Percentiles rank a stretch among this genome's conserved stretches.
Evolutionary conservation across 2,888 invertebrate genomes (phyloP).

Genomic region (Mesopsocus fuscifrons): DNA sequence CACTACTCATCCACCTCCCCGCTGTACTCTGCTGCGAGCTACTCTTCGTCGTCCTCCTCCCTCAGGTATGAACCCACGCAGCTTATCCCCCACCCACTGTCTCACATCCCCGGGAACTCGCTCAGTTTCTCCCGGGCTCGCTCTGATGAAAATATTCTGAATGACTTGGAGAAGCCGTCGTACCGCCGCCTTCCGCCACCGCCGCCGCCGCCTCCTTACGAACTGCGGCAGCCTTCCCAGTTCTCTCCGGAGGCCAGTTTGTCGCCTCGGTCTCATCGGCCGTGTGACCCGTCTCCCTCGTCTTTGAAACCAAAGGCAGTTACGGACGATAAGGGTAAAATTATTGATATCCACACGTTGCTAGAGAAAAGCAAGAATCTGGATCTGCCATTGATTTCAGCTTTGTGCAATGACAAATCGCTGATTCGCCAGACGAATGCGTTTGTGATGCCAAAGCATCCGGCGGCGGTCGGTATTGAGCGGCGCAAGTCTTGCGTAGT

Average conservation of each 20-base stretch:
- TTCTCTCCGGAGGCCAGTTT: neutral
- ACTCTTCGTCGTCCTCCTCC: conserved; percentile 26
- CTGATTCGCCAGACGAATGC: conserved; percentile 77
- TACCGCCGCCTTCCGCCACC: conserved; percentile 18
- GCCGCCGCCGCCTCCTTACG: conserved; percentile 32
- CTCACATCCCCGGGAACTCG: conserved; percentile 33
- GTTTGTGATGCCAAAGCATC: conserved; percentile 56
- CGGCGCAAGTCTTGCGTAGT: conserved; percentile 15
- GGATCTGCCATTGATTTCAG: conserved; percentile 80
- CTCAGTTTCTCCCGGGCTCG: conserved; percentile 47
- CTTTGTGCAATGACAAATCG: conserved; percentile 81
- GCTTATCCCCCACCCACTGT: conserved; percentile 24
- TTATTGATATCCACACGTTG: conserved; percentile 60
- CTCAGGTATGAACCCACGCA: conserved; percentile 24
- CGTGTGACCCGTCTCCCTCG: conserved; percentile 20
- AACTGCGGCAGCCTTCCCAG: conserved; percentile 21
- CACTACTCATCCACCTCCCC: conserved; percentile 44
- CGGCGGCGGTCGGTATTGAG: conserved; percentile 21
- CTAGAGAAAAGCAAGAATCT: conserved; percentile 77
- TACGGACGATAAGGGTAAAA: conserved; percentile 17
- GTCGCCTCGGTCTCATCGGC: neutral
- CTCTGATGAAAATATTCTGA: conserved; percentile 66
- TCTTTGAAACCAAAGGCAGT: conserved; percentile 15
- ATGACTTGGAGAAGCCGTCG: conserved; percentile 33
- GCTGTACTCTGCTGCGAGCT: conserved; percentile 27